Percentiles rank a stretch among this genome's conserved stretches.
Conservation (phyloP, 2,797 vertebrate genomes). For the Varecia variegata region DNA sequence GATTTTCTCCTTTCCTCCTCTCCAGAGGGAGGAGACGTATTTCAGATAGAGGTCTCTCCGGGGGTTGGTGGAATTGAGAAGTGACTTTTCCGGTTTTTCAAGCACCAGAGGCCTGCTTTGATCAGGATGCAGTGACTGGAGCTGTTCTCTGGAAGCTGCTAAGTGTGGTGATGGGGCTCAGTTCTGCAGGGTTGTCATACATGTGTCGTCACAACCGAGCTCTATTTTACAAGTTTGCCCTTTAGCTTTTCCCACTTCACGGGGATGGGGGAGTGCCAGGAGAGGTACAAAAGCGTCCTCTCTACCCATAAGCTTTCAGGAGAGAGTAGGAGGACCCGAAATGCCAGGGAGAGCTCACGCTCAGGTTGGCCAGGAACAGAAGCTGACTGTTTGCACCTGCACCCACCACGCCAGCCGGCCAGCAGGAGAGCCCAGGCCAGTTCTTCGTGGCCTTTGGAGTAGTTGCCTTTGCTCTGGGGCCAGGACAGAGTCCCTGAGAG, state of each 20-base stretch:
- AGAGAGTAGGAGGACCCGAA: background rate
- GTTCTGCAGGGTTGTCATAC: rapidly evolving
- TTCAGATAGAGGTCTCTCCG: background rate
- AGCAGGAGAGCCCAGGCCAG: background rate
- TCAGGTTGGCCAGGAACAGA: background rate
- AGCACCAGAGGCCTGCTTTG: constrained; percentile 53
- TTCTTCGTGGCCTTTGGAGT: background rate
- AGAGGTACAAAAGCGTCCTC: background rate
- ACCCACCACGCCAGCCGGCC: rapidly evolving
- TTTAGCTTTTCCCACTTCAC: background rate
- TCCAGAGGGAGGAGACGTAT: background rate
- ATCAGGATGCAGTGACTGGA: constrained; percentile 33
- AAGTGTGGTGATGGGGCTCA: background rate
- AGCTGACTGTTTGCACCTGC: background rate
- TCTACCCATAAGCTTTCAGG: background rate
- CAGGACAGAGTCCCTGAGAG: background rate
- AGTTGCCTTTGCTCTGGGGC: background rate
- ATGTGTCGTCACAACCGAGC: rapidly evolving
- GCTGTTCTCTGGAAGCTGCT: background rate
- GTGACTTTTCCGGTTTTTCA: constrained; percentile 72
- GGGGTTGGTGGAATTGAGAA: constrained; percentile 26
- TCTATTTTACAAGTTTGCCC: background rate
- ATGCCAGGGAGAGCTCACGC: background rate
- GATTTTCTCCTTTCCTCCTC: background rate
- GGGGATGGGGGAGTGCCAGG: background rate